These are phyloP conservation scores for Nasua narica DNA, from an alignment of 2,797 vertebrate species.

Conservation along the genomic window DNA sequence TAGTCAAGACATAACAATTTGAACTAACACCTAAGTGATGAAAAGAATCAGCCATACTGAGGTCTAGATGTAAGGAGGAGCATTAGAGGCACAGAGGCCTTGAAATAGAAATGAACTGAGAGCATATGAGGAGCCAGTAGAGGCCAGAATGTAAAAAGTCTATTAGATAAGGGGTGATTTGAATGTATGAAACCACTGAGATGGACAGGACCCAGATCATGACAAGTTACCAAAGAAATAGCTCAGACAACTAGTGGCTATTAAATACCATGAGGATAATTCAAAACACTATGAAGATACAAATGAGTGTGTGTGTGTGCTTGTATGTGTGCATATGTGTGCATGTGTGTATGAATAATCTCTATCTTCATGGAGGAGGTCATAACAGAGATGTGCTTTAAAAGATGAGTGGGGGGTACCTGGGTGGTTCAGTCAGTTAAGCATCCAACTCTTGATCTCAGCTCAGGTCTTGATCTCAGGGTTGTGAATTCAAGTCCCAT, in stretches of 20 bases:
- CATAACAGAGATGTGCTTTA: neutral
- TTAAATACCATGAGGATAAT: neutral
- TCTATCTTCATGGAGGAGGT: neutral
- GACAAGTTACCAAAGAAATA: neutral
- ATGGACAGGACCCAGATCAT: neutral
- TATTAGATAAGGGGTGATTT: neutral
- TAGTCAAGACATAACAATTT: neutral
- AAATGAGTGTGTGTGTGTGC: too few relatives aligned
- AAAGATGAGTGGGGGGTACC: neutral
- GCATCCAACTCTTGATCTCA: neutral
- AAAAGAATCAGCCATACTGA: neutral
- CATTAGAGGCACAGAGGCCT: neutral
- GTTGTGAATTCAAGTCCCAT: neutral
- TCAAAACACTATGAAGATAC: neutral
- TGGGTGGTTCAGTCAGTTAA: neutral
- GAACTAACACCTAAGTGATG: neutral
- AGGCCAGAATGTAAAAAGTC: neutral
- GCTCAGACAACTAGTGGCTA: neutral
- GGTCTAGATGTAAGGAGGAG: neutral
- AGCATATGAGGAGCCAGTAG: neutral
- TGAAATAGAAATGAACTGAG: neutral
- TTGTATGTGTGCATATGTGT: neutral
- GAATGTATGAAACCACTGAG: neutral
- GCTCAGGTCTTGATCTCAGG: neutral
- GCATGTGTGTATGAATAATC: neutral